phyloP scores from a whole-genome alignment of 2,113 vertebrate genomes.

The Shinisaurus crocodilurus region DNA sequence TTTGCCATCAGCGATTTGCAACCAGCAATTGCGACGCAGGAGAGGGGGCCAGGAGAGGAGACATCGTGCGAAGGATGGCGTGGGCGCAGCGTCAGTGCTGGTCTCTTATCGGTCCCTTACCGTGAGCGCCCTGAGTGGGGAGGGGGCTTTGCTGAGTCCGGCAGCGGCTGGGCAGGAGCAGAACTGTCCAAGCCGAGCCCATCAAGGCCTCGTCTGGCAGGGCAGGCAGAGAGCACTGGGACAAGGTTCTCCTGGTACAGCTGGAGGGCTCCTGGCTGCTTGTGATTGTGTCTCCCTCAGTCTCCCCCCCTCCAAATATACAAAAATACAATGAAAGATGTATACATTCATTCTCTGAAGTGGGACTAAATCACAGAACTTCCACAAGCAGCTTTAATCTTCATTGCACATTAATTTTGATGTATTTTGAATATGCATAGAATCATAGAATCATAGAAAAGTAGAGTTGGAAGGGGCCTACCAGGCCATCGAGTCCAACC shows the following conservation, averaged over 20 bases:
- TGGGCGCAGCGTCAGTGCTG: background rate
- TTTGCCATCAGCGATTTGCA: constrained; percentile 22
- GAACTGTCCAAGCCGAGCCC: background rate
- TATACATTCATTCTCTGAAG: background rate
- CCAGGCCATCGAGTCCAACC: too few species aligned
- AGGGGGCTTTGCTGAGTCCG: background rate
- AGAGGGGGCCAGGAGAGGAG: background rate
- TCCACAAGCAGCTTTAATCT: background rate
- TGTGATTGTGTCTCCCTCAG: background rate
- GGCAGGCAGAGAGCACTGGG: background rate
- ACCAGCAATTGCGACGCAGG: constrained; percentile 9
- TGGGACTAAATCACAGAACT: background rate
- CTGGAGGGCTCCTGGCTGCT: background rate
- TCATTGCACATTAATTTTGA: background rate
- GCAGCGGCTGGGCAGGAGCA: constrained; percentile 7
- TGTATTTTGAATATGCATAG: background rate
- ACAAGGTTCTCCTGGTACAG: background rate
- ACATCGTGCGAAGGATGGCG: background rate
- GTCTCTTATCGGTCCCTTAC: background rate
- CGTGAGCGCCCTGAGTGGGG: too few species aligned
- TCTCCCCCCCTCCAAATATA: background rate
- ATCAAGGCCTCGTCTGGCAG: background rate
- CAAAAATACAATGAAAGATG: background rate
- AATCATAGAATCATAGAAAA: too few species aligned
- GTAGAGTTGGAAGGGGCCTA: background rate